A percentile compares a stretch with the other conserved stretches of the same genome.
Evolutionary conservation across 1,140 invertebrate genomes (phyloP).

Genomic region (Thalassaphorura encarpata): DNA sequence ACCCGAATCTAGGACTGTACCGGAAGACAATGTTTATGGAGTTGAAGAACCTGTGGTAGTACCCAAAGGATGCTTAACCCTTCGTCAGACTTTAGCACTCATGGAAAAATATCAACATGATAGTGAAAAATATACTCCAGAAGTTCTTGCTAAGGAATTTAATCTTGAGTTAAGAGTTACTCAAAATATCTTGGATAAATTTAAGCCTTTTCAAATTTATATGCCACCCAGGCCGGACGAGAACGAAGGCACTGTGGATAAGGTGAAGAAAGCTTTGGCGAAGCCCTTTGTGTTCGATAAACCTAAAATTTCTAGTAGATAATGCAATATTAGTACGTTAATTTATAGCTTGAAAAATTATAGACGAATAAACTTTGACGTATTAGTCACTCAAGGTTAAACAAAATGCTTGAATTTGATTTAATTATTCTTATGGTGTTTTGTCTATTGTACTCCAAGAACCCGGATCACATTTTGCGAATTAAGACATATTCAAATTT

Average conservation of each 20-base stretch:
- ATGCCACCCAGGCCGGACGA: not conserved
- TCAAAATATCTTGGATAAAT: constrained; percentile 15
- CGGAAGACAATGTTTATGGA: constrained; percentile 37
- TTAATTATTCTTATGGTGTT: no score
- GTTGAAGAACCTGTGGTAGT: constrained; percentile 35
- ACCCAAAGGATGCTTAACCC: constrained; percentile 37
- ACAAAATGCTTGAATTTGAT: no score
- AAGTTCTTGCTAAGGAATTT: constrained; percentile 53
- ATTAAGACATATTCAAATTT: no score
- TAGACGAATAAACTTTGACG: no score
- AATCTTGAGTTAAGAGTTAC: constrained; percentile 43
- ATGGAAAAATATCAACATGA: constrained; percentile 51
- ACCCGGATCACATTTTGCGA: no score
- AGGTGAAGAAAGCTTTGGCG: not conserved
- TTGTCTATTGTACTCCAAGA: no score
- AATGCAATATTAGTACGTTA: no score
- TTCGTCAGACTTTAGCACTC: constrained; percentile 44
- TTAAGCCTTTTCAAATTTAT: constrained; percentile 15
- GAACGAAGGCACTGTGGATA: not conserved
- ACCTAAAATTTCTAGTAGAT: no score
- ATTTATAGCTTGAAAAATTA: no score
- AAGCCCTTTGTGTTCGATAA: not conserved
- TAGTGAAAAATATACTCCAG: constrained; percentile 44
- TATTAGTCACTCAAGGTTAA: no score
- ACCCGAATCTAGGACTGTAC: constrained; percentile 39